Evolutionary conservation across 2,113 vertebrate species (phyloP), one percentile per base, ranked within the genome.

Genomic region (Chaenocephalus aceratus): DNA sequence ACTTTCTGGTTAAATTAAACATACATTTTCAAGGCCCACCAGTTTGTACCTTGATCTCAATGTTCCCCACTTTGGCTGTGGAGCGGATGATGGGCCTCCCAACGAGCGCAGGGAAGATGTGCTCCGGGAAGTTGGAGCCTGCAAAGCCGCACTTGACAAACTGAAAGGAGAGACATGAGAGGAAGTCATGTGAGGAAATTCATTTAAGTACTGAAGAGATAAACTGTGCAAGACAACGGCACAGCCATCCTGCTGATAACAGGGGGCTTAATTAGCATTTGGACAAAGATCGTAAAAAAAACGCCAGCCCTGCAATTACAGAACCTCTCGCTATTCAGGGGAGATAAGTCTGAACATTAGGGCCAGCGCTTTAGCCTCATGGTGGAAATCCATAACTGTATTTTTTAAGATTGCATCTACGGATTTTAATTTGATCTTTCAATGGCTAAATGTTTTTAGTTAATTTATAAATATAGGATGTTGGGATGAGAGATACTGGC

Each of bases 61-160:
- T 99, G 95, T 99, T 99, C 92, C 98, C 98, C 92, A 99, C 97
- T 99, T 99, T 99, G 91, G 98, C 96, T 76, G 98, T 98, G 75
- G 98, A 99, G 92, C 98, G 96, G 90, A 99, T 99, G 94, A 99
- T 99, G 80, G 98, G 98, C 94, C 98, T 96, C 90, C 98, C 98
- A 91, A 99, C 98, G 84, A 99, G 95, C 67, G 98, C 98, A 86
- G 98, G 98, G 92, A 99, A 99, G 93, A 99, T 99, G 93, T 99
- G 98, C 93, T 99, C 98, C 5, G 98, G 98, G 91, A 99, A 99
- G 93, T 99, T 99, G 87, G 98, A 99, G 88, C 98, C 98, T 73
- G 97, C 98, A 94, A 98, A 99, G 78, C 98, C 98, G 64, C 98
- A 99, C 92, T 99, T 99, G 90, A 99, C 98, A 96, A 99, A 99